Evolutionary conservation across 2,888 invertebrate genomes (phyloP), one percentile per base, ranked within the genome.

Genomic region (Villa cingulata): DNA sequence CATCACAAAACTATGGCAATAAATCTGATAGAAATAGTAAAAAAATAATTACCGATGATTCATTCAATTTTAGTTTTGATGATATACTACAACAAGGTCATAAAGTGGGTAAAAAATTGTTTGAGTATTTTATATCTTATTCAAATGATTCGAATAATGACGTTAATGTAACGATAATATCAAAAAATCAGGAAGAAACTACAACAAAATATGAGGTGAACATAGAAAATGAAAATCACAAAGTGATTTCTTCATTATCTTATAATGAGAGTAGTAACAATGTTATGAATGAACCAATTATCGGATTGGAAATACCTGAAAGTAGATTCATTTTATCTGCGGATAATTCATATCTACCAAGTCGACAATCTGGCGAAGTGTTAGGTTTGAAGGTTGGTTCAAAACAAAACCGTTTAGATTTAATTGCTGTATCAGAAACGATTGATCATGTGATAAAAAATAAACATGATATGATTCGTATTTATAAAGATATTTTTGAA

Each of bases 401-500:
- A 32, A 48, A 53, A 36, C 48, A 57, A 48, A 54, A 58, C 42
- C 57, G 59, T 4, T 61, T 59, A 12, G 60, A 55, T 15, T 54
- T 72, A 7, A 57, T 69, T 47, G 73, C 70, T 6, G 60, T 71
- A 27, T 64, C 66, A 2, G 51, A 55, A 12, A 48, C 19, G 3
- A 49, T 19, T 15, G 41, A 53, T 1, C 49, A 54, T 37, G 19
- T 52, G 0, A 32, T 51, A 20, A 42, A 48, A 10, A 48, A 52
- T 27, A 51, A 41, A 16, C 55, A 63, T 36, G 68, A 70, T 55
- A 59, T 64, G 34, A 65, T 74, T 20, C 56, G 70, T 66, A 64
- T 75, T 45, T 74, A 72, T 55, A 63, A 69, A 51, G 68, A 75
- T 56, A 59, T 67, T 2, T 54, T 62, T 7, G 60, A 59, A 15